These are phyloP conservation scores for Stylophora pistillata DNA, from an alignment of 64 coral and sea anemone genomes.

Conservation along the genomic window DNA sequence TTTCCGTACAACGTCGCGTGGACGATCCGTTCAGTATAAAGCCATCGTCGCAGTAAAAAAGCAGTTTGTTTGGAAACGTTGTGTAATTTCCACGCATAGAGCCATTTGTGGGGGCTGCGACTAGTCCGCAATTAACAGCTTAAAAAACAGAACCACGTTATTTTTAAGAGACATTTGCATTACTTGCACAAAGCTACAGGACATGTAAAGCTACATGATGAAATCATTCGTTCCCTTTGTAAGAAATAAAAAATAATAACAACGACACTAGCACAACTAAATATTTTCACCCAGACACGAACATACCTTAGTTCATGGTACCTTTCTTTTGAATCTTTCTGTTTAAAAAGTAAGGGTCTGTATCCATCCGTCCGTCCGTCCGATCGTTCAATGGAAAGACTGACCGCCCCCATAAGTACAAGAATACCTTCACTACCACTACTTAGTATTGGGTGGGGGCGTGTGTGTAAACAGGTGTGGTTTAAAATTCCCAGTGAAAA, in stretches of 20 bases:
- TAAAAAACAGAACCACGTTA: neutral
- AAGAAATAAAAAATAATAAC: too few relatives aligned
- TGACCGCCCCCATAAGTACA: neutral
- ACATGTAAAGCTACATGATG: neutral
- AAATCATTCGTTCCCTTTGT: too few relatives aligned
- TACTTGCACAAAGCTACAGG: neutral
- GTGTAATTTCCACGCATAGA: slow-evolving; percentile 9
- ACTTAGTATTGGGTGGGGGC: too few relatives aligned
- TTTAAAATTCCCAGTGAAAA: too few relatives aligned
- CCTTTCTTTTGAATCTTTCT: neutral
- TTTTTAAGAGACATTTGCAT: neutral
- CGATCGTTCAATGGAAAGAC: neutral
- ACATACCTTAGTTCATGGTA: too few relatives aligned
- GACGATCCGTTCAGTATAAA: slow-evolving; percentile 59
- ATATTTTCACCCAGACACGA: too few relatives aligned
- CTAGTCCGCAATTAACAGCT: slow-evolving; percentile 57
- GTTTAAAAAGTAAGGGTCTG: neutral
- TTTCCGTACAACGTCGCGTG: slow-evolving; percentile 25
- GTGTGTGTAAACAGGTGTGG: too few relatives aligned
- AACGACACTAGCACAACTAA: too few relatives aligned
- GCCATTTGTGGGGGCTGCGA: slow-evolving; percentile 43
- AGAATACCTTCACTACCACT: neutral
- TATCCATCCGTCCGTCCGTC: slow-evolving; percentile 8
- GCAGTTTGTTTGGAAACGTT: slow-evolving; percentile 56
- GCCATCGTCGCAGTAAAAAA: slow-evolving; percentile 67